Base-by-base conservation (phyloP, 2,888 invertebrate genomes). In the Enchytraeus crypticus region DNA sequence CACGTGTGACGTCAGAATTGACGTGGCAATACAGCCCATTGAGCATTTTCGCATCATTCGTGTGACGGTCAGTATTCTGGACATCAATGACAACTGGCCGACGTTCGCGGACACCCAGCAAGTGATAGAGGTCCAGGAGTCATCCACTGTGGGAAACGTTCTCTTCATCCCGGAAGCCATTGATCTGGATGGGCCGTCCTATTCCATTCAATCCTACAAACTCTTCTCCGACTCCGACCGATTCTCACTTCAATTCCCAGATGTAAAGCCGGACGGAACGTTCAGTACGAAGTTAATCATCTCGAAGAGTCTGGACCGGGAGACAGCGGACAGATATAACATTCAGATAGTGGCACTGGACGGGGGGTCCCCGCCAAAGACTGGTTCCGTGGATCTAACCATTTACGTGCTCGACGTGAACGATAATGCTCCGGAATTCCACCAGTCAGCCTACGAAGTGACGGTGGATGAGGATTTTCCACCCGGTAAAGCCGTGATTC, bases 41-140 rank as follows among this genome's bases (percentile, higher is more conserved):
- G 53, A 58, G 49, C 54, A 61, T 43, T 59, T 64, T 43, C 51
- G 56, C 26, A 60, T 65, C 53, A 61, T 69, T 47, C 63, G 64
- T 30, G 65, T 66, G 3, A 57, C 45, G 21, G 57, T 69, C 33
- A 54, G 53, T 5, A 53, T 69, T 18, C 3, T 57, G 2, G 69
- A 69, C 54, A 63, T 61, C 60, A 69, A 69, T 49, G 69, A 69
- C 60, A 66, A 68, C 63, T 51, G 46, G 56, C 69, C 69, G 14
- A 26, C 38, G 26, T 69, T 66, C 55, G 46, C 62, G 21, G 53
- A 57, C 3, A 33, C 51, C 5, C 53, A 57, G 23, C 47, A 65
- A 5, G 33, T 53, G 33, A 51, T 64, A 21, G 59, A 65, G 49
- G 57, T 69, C 34, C 61, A 59, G 30, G 69, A 69, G 55, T 64